Conservation (phyloP, 2,113 vertebrate genomes). For the Castor canadensis region DNA sequence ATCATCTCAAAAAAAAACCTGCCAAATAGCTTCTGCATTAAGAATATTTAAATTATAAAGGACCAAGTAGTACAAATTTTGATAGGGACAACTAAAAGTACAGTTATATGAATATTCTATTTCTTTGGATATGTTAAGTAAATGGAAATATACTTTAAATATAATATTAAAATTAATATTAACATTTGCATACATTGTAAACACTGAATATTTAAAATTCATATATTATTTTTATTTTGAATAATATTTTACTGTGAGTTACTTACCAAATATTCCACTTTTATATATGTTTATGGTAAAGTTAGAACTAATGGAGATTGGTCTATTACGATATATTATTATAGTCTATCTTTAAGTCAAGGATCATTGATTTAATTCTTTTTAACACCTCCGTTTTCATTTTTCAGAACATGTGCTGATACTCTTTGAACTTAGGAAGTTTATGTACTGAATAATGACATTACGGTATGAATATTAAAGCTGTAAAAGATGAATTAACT, state of each 20-base stretch:
- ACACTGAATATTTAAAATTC: neutral
- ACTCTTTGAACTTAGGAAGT: neutral
- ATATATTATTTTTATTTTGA: neutral
- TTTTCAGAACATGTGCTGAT: conserved; percentile 15
- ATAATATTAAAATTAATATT: neutral
- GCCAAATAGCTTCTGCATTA: neutral
- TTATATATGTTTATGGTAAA: neutral
- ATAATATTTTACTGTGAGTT: neutral
- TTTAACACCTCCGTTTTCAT: neutral
- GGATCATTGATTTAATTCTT: conserved; percentile 24
- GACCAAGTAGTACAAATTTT: neutral
- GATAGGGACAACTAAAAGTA: neutral
- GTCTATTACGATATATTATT: neutral
- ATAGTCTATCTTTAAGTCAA: neutral
- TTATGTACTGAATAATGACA: neutral
- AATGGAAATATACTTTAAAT: neutral
- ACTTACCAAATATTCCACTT: neutral
- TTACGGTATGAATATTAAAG: neutral
- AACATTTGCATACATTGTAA: neutral
- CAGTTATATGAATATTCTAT: neutral
- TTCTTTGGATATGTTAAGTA: neutral
- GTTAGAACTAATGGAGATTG: neutral
- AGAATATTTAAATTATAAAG: neutral
- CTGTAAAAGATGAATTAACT: neutral
- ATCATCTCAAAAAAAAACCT: neutral